Evolutionary conservation across 2,113 vertebrate species (phyloP), one percentile per base, ranked within the genome.

Genomic region (Myanophis thanlyinensis): DNA sequence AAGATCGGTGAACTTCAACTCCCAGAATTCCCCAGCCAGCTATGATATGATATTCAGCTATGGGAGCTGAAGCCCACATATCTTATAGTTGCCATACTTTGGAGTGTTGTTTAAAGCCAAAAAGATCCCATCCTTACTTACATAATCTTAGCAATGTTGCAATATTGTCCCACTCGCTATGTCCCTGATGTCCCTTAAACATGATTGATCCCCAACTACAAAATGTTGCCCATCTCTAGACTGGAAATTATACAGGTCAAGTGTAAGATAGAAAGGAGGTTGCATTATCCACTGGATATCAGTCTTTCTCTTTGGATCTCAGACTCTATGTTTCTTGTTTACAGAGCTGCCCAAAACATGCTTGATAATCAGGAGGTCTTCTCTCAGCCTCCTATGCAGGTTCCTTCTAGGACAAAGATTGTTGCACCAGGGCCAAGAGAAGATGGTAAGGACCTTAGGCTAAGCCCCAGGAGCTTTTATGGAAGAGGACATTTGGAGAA

Each of bases 391-490:
- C n/a, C 46, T 90, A 92, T 13, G 6, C 27, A 44, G 22, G 88
- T 59, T 20, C 88, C 88, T 85, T 86, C 92, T 91, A 91, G 93
- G 90, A 93, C 80, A 25, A 62, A 85, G 53, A 44, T 93, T 54
- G 89, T 91, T 5, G 3, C 87, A 88, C 87, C 87, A 25, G 80
- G n/a, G 73, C 47, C 62, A 53, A 46, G 10, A n/a, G 46, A 84
- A 18, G 67, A 56, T 8, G 90, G 93, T 53, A 40, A 86, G 94
- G 51, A 95, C 95, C 1, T 95, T 96, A 93, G 96, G 95, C 67
- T 95, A 46, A 86, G 47, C 15, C 46, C n/a, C 67, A 22, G 12
- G 40, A 18, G 97, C 97, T 98, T 47, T 46, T 35, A 13, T 85
- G 18, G 27, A 46, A 30, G 52, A 47, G 52, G 5, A 46, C 15